Base-by-base conservation (phyloP, 2,888 invertebrate genomes). In the Limnephilus auricula region DNA sequence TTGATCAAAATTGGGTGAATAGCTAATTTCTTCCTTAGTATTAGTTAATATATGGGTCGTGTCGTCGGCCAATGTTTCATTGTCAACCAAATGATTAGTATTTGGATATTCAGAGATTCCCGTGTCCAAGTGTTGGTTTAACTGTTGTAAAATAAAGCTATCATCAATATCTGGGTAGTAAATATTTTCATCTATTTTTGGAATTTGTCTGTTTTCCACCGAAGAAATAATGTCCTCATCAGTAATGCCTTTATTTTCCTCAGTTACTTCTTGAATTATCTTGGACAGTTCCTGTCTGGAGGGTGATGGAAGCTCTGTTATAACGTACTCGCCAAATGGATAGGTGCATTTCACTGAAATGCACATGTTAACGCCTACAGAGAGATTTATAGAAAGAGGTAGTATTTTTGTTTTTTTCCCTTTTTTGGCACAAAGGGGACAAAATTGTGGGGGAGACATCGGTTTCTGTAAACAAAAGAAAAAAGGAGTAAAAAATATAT, bases 261-360 rank as follows among this genome's bases (percentile, higher is more conserved):
- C 78, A 25, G 13, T n/a, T 25, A 88, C 34, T 88, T 88, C 87
- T 34, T 31, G 25, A 37, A 78, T 88, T 88, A 88, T 78, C 34
- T 45, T 37, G 13, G 87, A 78, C 34, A 78, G 87, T 34, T 88
- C 87, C 34, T 79, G n/a, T 13, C 15, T 12, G 34, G 87, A 37
- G 25, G 78, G 78, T n/a, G 34, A 34, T 65, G 32, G 87, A 78
- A 88, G 78, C 6, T 78, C 37, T 78, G 87, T 32, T 0, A 88
- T 78, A 88, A 88, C 13, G 12, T 78, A 32, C 13, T 88, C 34
- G 15, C 87, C 79, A 79, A 88, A 88, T 34, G 87, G 87, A 79
- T 88, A 88, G 32, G 87, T 88, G 40, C 87, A 88, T 88, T 88
- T 88, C 5, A 79, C 87, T 78, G 87, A 88, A 34, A 78, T 88